Evolutionary conservation across 2,888 invertebrate species (phyloP).

Genomic region (Drosophila quinaria): DNA sequence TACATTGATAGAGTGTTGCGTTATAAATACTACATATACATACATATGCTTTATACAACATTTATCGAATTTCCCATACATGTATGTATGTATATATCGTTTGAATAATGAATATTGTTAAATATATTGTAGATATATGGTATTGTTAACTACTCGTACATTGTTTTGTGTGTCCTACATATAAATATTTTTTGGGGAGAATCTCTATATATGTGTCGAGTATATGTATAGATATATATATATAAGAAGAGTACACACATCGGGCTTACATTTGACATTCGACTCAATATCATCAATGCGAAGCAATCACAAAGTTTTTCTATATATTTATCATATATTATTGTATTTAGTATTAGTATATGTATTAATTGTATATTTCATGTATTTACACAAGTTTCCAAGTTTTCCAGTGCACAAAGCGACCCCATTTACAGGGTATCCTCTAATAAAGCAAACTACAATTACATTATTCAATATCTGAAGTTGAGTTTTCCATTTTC

Average conservation of each 20-base stretch:
- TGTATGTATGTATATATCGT: conserved; percentile 26
- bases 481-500: background rate
- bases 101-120: conserved; percentile 36
- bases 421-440: conserved; percentile 29
- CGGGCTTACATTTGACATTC: conserved; percentile 49
- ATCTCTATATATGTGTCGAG: conserved; percentile 10
- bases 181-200: conserved; percentile 10
- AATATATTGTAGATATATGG: conserved; percentile 35
- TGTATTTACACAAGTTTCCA: conserved; percentile 64
- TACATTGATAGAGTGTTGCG: conserved; percentile 34
- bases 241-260: conserved; percentile 47
- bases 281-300: conserved; percentile 64
- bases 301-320: conserved; percentile 81
- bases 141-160: conserved; percentile 54
- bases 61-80: conserved; percentile 63
- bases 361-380: conserved; percentile 19
- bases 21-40: conserved; percentile 31
- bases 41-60: conserved; percentile 68
- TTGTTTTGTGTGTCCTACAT: conserved; percentile 47
- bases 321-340: conserved; percentile 34
- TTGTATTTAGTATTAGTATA: conserved; percentile 26
- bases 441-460: conserved; percentile 51
- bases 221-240: background rate
- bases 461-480: conserved; percentile 30
- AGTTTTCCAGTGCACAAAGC: conserved; percentile 25